Percentiles rank a stretch among this genome's conserved stretches.
Conservation (phyloP, 2,113 vertebrate species). For the Micromys minutus region DNA sequence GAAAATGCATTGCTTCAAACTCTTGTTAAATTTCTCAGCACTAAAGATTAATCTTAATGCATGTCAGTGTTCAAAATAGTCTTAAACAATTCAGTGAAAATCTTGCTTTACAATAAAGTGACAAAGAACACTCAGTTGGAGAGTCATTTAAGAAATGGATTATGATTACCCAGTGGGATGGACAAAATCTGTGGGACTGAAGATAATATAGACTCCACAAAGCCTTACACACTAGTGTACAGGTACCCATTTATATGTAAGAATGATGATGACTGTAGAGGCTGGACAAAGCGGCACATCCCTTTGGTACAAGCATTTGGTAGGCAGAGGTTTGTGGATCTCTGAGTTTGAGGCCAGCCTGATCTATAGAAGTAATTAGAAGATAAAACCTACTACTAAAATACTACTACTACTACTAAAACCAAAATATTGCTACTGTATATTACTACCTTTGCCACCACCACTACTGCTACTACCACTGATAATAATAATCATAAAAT, state of each 20-base stretch:
- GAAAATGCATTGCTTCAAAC: neutral
- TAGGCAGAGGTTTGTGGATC: neutral
- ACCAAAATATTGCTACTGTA: neutral
- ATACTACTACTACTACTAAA: neutral
- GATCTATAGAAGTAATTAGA: neutral
- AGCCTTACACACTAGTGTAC: neutral
- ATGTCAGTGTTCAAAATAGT: neutral
- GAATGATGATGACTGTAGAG: neutral
- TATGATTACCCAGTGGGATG: neutral
- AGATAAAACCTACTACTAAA: neutral
- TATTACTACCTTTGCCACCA: neutral
- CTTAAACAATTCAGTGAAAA: neutral
- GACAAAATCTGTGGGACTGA: neutral
- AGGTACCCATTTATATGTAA: neutral
- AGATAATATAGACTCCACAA: neutral
- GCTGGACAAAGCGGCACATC: rapidly evolving
- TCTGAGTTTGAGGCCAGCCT: neutral
- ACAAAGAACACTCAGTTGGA: neutral
- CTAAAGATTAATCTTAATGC: neutral
- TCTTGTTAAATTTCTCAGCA: neutral
- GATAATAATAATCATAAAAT: neutral
- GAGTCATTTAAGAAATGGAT: neutral
- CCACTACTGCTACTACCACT: neutral
- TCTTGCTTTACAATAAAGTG: neutral
- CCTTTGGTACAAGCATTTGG: neutral